These are phyloP conservation scores for Anolis apletophallus DNA, from an alignment of 2,797 vertebrate genomes.

Conservation along the genomic window DNA sequence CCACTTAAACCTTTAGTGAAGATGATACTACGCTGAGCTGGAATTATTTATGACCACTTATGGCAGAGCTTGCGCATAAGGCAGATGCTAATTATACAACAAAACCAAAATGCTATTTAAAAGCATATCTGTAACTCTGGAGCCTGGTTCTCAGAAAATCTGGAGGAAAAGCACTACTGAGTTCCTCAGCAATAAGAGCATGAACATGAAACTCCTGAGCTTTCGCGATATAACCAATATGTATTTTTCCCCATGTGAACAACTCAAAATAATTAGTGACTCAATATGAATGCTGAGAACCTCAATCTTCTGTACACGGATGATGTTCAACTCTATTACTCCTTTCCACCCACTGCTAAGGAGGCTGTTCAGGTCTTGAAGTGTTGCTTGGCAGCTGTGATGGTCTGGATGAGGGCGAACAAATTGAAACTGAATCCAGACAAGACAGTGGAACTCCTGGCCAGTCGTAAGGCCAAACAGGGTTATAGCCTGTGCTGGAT, in stretches of 20 bases:
- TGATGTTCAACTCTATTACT: no score
- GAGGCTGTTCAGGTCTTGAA: no score
- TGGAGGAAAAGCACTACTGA: conserved; percentile 1
- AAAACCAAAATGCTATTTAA: conserved; percentile 50
- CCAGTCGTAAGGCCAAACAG: no score
- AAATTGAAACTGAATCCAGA: no score
- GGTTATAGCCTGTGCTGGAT: no score
- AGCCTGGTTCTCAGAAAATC: conserved; percentile 21
- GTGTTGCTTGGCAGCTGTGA: no score
- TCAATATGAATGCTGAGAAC: neutral
- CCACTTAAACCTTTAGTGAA: conserved; percentile 71
- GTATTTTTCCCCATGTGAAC: neutral
- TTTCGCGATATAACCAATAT: neutral
- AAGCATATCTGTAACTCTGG: conserved; percentile 51
- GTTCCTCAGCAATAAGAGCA: neutral
- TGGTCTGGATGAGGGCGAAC: no score
- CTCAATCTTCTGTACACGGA: neutral
- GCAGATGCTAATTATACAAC: conserved; percentile 61
- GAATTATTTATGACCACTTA: conserved; percentile 71
- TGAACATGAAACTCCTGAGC: neutral
- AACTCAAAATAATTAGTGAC: neutral
- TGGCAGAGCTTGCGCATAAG: conserved; percentile 69
- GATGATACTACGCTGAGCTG: conserved; percentile 61
- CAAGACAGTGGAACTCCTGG: no score
- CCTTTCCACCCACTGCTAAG: no score